These are phyloP conservation scores for Aspiorhynchus laticeps DNA, from an alignment of 2,113 vertebrate genomes.

Conservation along the genomic window DNA sequence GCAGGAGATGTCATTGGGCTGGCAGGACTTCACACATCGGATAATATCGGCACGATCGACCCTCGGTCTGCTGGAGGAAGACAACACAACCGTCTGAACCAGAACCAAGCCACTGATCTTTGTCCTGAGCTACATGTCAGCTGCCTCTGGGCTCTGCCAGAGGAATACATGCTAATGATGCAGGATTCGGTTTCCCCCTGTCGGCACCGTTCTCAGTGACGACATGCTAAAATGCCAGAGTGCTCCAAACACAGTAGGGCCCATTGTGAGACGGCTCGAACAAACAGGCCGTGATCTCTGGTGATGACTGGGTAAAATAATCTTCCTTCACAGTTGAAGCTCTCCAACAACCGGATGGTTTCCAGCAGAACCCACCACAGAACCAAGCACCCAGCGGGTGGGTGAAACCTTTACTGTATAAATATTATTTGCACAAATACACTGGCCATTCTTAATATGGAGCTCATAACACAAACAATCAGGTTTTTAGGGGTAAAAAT, in stretches of 20 bases:
- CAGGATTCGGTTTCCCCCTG: conserved; percentile 18
- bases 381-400: conserved; percentile 59
- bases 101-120: neutral
- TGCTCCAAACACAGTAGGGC: conserved; percentile 27
- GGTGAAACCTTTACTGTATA: conserved; percentile 62
- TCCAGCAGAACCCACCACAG: conserved; percentile 57
- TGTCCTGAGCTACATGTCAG: neutral
- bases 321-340: conserved; percentile 44
- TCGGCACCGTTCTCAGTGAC: conserved; percentile 7
- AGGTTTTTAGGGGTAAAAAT: conserved; percentile 65
- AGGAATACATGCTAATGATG: conserved; percentile 10
- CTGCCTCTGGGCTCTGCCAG: neutral
- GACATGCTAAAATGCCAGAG: conserved; percentile 21
- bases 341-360: conserved; percentile 60
- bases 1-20: conserved; percentile 81
- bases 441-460: conserved; percentile 58
- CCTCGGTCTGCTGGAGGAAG: conserved; percentile 67
- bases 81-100: neutral
- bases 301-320: conserved; percentile 48
- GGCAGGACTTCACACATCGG: conserved; percentile 91
- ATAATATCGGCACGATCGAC: conserved; percentile 84
- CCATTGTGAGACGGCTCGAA: conserved; percentile 27
- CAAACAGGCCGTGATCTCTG: conserved; percentile 23
- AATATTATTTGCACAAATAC: conserved; percentile 67
- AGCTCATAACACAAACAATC: conserved; percentile 64